Evolutionary conservation across 2,888 invertebrate genomes (phyloP).

Genomic region (Acrocera orbiculus): DNA sequence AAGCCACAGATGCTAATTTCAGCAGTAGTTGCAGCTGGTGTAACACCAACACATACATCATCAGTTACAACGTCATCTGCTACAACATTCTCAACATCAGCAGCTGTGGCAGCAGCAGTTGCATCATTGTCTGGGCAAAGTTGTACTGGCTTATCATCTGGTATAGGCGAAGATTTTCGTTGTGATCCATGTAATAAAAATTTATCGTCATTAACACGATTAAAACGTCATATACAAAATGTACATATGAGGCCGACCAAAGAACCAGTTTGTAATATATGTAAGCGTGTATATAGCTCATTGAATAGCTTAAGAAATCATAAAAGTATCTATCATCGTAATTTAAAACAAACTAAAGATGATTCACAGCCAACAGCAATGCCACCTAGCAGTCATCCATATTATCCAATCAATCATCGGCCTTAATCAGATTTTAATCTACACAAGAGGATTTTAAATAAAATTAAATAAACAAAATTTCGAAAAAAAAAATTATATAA

Average conservation of each 20-base stretch:
- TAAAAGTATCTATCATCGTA: slow-evolving; percentile 83
- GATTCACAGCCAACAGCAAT: slow-evolving; percentile 15
- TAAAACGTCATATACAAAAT: slow-evolving; percentile 83
- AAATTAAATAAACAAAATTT: too few species aligned
- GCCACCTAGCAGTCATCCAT: slow-evolving; percentile 15
- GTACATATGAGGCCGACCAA: slow-evolving; percentile 79
- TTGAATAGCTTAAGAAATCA: slow-evolving; percentile 80
- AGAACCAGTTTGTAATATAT: slow-evolving; percentile 82
- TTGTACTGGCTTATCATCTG: slow-evolving; percentile 14
- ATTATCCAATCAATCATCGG: slow-evolving; percentile 26
- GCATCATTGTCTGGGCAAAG: slow-evolving; percentile 9
- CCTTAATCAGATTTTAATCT: too few species aligned
- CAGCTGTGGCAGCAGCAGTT: slow-evolving; percentile 6
- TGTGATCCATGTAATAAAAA: slow-evolving; percentile 86
- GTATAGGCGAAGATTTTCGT: slow-evolving; percentile 61
- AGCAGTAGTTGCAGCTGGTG: slow-evolving; percentile 21
- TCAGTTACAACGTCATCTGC: slow-evolving; percentile 10
- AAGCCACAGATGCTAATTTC: slow-evolving; percentile 27
- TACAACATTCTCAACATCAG: background rate
- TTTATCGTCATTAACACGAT: slow-evolving; percentile 67
- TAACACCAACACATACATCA: too few species aligned
- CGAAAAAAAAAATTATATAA: too few species aligned
- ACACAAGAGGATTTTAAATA: too few species aligned
- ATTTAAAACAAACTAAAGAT: slow-evolving; percentile 48
- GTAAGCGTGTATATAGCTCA: slow-evolving; percentile 82